Evolutionary conservation across 2,113 vertebrate genomes (phyloP), one percentile per base, ranked within the genome.

Genomic region (Microcebus griseorufus): DNA sequence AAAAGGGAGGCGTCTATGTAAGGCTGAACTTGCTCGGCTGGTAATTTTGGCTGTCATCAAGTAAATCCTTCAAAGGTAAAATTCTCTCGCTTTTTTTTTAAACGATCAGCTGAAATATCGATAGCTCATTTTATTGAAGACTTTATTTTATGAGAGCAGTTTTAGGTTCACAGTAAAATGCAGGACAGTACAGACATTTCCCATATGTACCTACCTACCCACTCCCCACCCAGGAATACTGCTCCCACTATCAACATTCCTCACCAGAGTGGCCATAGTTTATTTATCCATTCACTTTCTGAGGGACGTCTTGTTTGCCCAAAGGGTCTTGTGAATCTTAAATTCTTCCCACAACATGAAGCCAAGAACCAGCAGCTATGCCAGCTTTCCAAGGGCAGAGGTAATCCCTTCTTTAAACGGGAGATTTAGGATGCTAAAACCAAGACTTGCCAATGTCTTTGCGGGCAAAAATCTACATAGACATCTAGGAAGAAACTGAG

Each of bases 391-490:
- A 5, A 13, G 16, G 42, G 11, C 0, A 27, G 20, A 14, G 2
- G 34, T 23, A 6, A 69, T 37, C 0, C 3, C 29, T 70, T 69
- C 42, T 13, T 34, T 3, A 1, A 14, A 13, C 3, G 2, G 32
- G 32, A 22, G 5, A 34, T 3, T 3, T 0, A 20, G 32, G 42
- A 48, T 6, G 5, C 8, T 0, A 51, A 6, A 48, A n/a, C 29
- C 16, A n/a, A 93, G 32, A n/a, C 2, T 5, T 27, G 0, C 67
- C 34, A 39, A 2, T 11, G 55, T 16, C 23, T 42, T 39, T 55
- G 14, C 60, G 78, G n/a, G 27, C 16, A 39, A 60, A 25, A 32
- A 29, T 3, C 16, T 32, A 12, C 12, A 48, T 48, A 72, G 14
- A 62, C 9, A 2, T 13, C 17, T 37, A 0, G 6, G 16, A 18